These are phyloP conservation scores for Zoanthus sociatus DNA, from an alignment of 92 coral and sea anemone species.

Conservation along the genomic window DNA sequence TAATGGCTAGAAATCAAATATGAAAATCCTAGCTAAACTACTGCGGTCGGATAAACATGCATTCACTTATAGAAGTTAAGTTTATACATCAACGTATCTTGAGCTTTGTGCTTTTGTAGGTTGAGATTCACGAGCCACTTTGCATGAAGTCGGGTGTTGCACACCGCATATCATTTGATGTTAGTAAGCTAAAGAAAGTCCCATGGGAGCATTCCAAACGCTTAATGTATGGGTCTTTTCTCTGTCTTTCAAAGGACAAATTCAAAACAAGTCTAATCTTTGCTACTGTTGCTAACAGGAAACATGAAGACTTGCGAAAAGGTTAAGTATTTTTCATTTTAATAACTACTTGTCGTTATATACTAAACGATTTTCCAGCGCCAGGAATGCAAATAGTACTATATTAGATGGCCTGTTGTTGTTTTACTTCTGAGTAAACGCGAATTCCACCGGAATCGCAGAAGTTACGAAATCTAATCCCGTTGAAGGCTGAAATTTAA, in stretches of 20 bases:
- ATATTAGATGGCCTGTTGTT: no score
- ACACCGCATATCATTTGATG: slow-evolving; percentile 68
- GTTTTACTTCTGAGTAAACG: no score
- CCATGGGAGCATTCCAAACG: slow-evolving; percentile 89
- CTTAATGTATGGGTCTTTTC: slow-evolving; percentile 84
- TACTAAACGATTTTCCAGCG: no score
- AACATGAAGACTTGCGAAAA: slow-evolving; percentile 66
- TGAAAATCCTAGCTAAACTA: no score
- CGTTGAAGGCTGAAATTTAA: no score
- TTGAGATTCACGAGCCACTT: slow-evolving; percentile 60
- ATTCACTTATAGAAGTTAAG: no score
- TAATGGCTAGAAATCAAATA: no score
- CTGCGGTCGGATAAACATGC: no score
- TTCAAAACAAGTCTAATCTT: slow-evolving; percentile 73
- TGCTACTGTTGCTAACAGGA: slow-evolving; percentile 91
- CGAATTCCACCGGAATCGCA: no score
- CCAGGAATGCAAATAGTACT: no score
- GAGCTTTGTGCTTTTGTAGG: neutral
- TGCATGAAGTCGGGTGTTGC: slow-evolving; percentile 79
- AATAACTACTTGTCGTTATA: neutral
- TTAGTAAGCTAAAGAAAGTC: slow-evolving; percentile 50
- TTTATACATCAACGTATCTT: no score
- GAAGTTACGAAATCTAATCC: no score
- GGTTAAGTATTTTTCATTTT: slow-evolving; percentile 30
- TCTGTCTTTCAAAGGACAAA: slow-evolving; percentile 88